Conservation (phyloP, 2,888 invertebrate species). For the Cenopis cana region DNA sequence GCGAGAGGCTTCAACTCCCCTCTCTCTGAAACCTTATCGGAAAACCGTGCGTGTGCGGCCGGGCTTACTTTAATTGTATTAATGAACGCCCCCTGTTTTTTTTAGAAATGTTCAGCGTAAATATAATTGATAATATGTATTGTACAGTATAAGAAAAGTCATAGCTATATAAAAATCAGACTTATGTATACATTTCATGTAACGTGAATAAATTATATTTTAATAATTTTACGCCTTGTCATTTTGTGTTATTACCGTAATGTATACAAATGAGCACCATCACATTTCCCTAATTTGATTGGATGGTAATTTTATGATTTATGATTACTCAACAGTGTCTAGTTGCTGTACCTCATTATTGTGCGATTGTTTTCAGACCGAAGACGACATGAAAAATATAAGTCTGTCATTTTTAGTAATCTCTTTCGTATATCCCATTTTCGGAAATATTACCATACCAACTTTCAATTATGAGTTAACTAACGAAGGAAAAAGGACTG, state of each 20-base stretch:
- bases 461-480: background rate
- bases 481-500: slow-evolving; percentile 11
- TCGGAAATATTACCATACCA: slow-evolving; percentile 3
- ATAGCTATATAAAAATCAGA: slow-evolving; percentile 2
- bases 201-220: slow-evolving; percentile 40
- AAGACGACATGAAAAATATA: background rate
- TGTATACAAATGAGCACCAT: background rate
- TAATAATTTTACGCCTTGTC: slow-evolving; percentile 17
- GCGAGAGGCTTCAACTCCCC: no score
- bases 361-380: background rate
- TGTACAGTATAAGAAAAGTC: background rate
- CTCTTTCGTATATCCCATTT: slow-evolving; percentile 2
- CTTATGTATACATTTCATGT: slow-evolving; percentile 3
- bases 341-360: background rate
- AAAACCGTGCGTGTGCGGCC: no score
- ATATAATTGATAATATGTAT: background rate
- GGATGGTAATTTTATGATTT: background rate
- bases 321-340: background rate
- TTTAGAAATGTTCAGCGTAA: background rate
- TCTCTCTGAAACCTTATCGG: no score
- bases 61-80: no score
- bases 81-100: background rate
- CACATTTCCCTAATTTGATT: slow-evolving; percentile 10
- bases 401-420: background rate
- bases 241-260: slow-evolving; percentile 27